Evolutionary conservation across 2,797 vertebrate species (phyloP).

Genomic region (Gallinago stenura): DNA sequence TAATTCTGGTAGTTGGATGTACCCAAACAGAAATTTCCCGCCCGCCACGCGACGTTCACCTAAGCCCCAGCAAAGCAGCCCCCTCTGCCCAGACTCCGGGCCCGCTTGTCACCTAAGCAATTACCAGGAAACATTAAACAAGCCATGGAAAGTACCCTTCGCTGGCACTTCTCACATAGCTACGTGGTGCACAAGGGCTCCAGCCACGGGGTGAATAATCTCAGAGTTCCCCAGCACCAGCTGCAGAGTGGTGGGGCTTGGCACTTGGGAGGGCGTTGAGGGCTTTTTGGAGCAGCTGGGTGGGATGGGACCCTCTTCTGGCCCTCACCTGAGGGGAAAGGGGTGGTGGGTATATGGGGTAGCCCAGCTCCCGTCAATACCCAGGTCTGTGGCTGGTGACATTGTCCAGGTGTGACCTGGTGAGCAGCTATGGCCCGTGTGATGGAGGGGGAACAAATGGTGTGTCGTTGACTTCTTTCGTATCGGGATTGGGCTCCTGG

Average conservation of each 20-base stretch:
- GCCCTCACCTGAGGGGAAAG: not conserved
- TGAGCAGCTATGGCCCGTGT: fast-evolving
- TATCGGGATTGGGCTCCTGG: not conserved
- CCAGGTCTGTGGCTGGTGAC: not conserved
- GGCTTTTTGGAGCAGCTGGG: not conserved
- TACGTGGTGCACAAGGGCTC: not conserved
- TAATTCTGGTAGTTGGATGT: not conserved
- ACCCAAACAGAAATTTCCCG: constrained; percentile 31
- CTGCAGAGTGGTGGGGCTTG: not conserved
- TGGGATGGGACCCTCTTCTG: not conserved
- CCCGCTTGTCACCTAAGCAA: not conserved
- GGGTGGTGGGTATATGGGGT: not conserved
- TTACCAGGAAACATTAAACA: constrained; percentile 34
- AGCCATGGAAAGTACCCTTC: constrained; percentile 45
- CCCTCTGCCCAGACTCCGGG: constrained; percentile 22
- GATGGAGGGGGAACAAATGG: not conserved
- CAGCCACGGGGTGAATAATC: not conserved
- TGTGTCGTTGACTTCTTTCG: constrained; percentile 3
- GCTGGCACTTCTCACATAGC: constrained; percentile 23
- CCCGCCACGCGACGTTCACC: not conserved
- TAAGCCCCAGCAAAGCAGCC: not conserved
- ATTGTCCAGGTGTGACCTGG: not conserved
- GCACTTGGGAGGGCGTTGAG: not conserved
- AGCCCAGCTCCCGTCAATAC: fast-evolving
- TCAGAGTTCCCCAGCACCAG: not conserved